phyloP scores from a whole-genome alignment of 1,140 invertebrate species.

The Arion vulgaris region DNA sequence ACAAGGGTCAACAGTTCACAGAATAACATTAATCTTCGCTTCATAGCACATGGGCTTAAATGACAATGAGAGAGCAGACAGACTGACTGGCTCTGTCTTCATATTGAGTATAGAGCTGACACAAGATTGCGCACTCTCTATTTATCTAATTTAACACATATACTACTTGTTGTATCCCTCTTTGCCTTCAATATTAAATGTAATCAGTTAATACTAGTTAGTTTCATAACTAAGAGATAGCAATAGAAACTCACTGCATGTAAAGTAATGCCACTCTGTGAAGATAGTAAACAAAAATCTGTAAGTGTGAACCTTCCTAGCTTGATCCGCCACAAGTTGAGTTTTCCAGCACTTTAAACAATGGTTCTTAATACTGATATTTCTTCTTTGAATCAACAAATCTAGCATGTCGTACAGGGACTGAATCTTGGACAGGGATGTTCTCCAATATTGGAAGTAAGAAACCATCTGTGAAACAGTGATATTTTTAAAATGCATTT shows the following conservation, averaged over 20 bases:
- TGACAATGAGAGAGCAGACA: too few species aligned
- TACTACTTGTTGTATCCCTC: too few species aligned
- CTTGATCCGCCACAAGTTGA: background rate
- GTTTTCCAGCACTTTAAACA: conserved; percentile 12
- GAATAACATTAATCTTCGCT: too few species aligned
- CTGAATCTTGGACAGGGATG: background rate
- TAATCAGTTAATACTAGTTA: too few species aligned
- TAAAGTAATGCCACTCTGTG: conserved; percentile 15
- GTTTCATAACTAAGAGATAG: background rate
- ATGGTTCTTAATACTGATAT: background rate
- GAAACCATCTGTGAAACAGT: conserved; percentile 1
- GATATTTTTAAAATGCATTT: too few species aligned
- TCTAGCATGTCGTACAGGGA: conserved; percentile 1
- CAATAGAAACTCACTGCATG: conserved; percentile 20
- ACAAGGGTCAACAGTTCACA: too few species aligned
- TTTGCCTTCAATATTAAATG: too few species aligned
- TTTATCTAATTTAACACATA: too few species aligned
- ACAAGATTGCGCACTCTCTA: too few species aligned
- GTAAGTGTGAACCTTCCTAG: background rate
- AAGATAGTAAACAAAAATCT: conserved; percentile 11
- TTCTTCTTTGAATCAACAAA: background rate
- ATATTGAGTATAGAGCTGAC: too few species aligned
- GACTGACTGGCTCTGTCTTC: too few species aligned
- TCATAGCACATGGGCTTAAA: too few species aligned
- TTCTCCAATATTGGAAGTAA: conserved; percentile 9